A percentile compares a stretch with the other conserved stretches of the same genome.
Conservation (phyloP, 2,888 invertebrate species). For the Diplolepis rosae region DNA sequence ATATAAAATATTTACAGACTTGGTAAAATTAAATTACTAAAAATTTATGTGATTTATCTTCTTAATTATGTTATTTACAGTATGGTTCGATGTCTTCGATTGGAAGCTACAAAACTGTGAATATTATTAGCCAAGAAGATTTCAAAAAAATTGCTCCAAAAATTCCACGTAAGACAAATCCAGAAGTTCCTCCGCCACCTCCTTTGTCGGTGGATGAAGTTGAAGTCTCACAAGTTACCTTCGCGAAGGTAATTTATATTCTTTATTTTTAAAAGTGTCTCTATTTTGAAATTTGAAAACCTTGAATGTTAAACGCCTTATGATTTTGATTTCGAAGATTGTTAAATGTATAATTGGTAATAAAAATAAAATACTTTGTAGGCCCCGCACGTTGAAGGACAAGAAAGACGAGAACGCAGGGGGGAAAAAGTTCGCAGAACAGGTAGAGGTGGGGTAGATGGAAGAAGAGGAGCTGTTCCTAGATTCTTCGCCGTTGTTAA, state of each 20-base stretch:
- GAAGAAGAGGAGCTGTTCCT: slow-evolving; percentile 78
- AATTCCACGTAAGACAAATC: slow-evolving; percentile 80
- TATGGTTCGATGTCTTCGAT: slow-evolving; percentile 74
- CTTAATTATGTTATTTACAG: slow-evolving; percentile 54
- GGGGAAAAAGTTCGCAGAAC: slow-evolving; percentile 61
- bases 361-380: slow-evolving; percentile 6
- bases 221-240: slow-evolving; percentile 52
- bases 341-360: background rate
- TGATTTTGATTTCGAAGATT: no score
- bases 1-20: background rate
- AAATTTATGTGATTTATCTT: background rate
- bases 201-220: slow-evolving; percentile 76
- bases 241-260: slow-evolving; percentile 38
- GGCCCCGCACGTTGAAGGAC: slow-evolving; percentile 45
- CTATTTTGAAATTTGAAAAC: background rate
- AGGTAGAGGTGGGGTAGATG: slow-evolving; percentile 47
- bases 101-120: slow-evolving; percentile 88
- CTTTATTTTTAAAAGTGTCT: background rate
- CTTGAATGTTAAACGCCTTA: no score
- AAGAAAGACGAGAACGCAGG: slow-evolving; percentile 60
- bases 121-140: slow-evolving; percentile 89
- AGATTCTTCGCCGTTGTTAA: slow-evolving; percentile 97
- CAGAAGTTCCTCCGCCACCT: slow-evolving; percentile 89
- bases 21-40: background rate
- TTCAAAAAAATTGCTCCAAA: slow-evolving; percentile 87